Evolutionary conservation across 2,888 invertebrate species (phyloP), one percentile per base, ranked within the genome.

Genomic region (Pammene fasciana): DNA sequence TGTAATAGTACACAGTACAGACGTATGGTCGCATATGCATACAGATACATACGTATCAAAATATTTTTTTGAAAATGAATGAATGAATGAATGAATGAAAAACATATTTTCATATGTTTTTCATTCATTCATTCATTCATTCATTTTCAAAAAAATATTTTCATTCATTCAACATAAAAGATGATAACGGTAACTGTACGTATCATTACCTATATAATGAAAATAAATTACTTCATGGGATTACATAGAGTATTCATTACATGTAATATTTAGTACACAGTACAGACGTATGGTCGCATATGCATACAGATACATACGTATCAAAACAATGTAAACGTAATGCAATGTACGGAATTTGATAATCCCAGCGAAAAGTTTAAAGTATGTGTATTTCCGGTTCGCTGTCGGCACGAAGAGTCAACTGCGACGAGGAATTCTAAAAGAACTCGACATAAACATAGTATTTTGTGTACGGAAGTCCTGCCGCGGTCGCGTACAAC

Each of bases 381-480:
- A 84, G 78, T 83, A 85, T 83, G 81, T 83, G 75, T 87, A 89
- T 89, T 88, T 88, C 85, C 78, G 82, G 80, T 82, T 78, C 75
- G 79, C 78, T 84, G 85, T 88, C 87, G 84, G 83, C 88, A 88
- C 86, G 88, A 89, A 90, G 85, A 90, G 87, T 88, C 86, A 83
- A 87, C 89, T 85, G 85, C 86, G 81, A 85, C 86, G 79, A 86
- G 87, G 85, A 89, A 90, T 90, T 89, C 87, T 88, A 88, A 91
- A 90, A 91, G 87, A 89, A 90, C 84, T 88, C 82, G 85, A 87
- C 84, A 88, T 87, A 87, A 88, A 90, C 88, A 88, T 86, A 85
- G 86, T 89, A 91, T 91, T 91, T 92, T 90, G 90, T 90, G 87
- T 89, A 88, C 89, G 88, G 89, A 89, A 87, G 87, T 90, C 87